Evolutionary conservation across 2,797 vertebrate genomes (phyloP), one percentile per base, ranked within the genome.

Genomic region (Acanthurus tractus): DNA sequence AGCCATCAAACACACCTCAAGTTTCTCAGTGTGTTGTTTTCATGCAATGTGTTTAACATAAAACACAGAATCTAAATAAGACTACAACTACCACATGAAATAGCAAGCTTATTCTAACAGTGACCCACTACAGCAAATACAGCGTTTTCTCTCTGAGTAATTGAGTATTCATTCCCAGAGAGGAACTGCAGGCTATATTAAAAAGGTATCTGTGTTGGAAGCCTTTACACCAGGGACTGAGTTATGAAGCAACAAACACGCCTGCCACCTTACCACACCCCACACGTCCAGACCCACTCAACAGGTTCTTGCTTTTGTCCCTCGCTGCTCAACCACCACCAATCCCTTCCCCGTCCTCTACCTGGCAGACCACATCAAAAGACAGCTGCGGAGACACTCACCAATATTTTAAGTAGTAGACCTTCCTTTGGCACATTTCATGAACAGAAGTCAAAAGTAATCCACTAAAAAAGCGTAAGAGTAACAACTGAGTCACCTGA

Each of bases 181-280:
- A 59, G 44, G 4, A 67, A 3, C 71, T 88, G 70, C 85, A 88
- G 5, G 25, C 25, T 29, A 40, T 11, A 40, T 0, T 23, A 77
- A 93, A 84, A 85, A 62, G 81, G 78, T 45, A 50, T 64, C 70
- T 63, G 55, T 48, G 58, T 57, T 71, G 70, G 36, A 88, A 85
- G n/a, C 48, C 20, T 76, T 34, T 3, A 36, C 38, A 81, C 67
- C 70, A 70, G 77, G 29, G 64, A 22, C 61, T 55, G 40, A 79
- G 81, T 76, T 81, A 76, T 63, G 63, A 82, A 86, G 65, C 79
- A 83, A 45, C 79, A 84, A 91, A 85, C 91, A 84, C 76, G 85
- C 85, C 86, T 87, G 84, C 81, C 86, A 90, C 90, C 75, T 89
- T 79, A 92, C 94, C 94, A 92, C 91, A 92, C 90, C 91, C 89